Percentiles rank a stretch among this genome's conserved stretches.
phyloP scores from a whole-genome alignment of 1,140 invertebrate genomes.

The Drosophila truncata region DNA sequence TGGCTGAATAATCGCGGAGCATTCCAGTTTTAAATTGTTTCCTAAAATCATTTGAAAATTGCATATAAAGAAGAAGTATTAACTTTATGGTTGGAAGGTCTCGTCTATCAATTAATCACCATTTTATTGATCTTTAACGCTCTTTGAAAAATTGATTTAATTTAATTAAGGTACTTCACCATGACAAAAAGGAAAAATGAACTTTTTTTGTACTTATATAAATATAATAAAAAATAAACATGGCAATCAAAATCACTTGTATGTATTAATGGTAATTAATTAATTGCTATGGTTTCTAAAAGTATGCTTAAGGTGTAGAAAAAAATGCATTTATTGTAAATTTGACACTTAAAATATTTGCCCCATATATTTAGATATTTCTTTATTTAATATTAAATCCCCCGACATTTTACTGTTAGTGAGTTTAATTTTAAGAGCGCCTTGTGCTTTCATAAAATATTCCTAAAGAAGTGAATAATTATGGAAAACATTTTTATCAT shows the following conservation, averaged over 20 bases:
- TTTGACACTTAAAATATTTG: no score
- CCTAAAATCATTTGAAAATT: background rate
- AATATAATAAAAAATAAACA: no score
- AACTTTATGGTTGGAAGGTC: background rate
- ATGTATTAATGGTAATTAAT: background rate
- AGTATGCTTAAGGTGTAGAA: no score
- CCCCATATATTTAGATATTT: no score
- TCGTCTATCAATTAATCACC: background rate
- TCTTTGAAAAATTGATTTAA: background rate
- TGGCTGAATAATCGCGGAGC: conserved; percentile 58
- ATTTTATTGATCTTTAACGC: background rate
- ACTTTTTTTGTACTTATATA: background rate
- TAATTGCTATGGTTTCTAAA: background rate
- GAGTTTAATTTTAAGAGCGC: no score
- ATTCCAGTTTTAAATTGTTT: conserved; percentile 7
- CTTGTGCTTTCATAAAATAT: no score
- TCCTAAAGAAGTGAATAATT: no score
- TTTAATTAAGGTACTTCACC: background rate
- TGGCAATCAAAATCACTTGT: no score
- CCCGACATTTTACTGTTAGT: no score
- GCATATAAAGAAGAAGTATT: background rate
- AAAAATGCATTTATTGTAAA: no score
- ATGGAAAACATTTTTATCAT: no score
- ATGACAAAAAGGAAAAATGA: background rate
- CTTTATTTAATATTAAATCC: no score